phyloP scores from a whole-genome alignment of 2,113 vertebrate genomes.

The Anolis sagrei region DNA sequence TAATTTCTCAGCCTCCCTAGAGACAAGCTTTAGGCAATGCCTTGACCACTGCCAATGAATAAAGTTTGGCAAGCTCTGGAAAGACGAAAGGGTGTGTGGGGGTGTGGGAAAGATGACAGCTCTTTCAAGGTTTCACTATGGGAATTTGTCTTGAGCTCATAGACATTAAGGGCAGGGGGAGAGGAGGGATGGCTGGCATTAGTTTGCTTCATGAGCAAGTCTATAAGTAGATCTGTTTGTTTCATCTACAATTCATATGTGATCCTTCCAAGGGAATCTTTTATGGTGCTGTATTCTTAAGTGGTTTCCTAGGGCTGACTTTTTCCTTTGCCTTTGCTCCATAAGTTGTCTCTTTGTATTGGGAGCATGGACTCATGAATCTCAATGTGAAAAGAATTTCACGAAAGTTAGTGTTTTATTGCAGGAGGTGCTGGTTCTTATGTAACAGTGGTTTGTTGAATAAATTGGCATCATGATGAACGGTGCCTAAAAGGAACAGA shows the following conservation, averaged over 20 bases:
- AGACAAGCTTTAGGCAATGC: conserved; percentile 50
- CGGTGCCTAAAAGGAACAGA: neutral
- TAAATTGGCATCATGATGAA: neutral
- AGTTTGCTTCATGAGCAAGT: conserved; percentile 39
- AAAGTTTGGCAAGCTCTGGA: conserved; percentile 45
- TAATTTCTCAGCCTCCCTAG: conserved; percentile 44
- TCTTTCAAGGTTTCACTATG: conserved; percentile 65
- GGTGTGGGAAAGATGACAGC: conserved; percentile 54
- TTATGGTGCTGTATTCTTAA: neutral
- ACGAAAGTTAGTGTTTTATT: neutral
- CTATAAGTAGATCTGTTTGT: neutral
- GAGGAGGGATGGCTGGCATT: conserved; percentile 30
- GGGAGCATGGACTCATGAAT: neutral
- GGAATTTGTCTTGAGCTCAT: conserved; percentile 10
- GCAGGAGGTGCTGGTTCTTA: neutral
- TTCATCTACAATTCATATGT: conserved; percentile 22
- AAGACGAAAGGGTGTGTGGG: conserved; percentile 46
- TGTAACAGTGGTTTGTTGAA: neutral
- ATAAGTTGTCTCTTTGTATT: neutral
- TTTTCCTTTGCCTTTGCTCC: neutral
- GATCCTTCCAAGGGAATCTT: too few species aligned
- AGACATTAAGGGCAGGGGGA: conserved; percentile 42
- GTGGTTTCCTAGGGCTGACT: neutral
- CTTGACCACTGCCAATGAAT: conserved; percentile 50
- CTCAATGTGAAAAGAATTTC: neutral